phyloP scores from a whole-genome alignment of 37 sponge, comb jelly and placozoan species.

The Oscarella lobularis region DNA sequence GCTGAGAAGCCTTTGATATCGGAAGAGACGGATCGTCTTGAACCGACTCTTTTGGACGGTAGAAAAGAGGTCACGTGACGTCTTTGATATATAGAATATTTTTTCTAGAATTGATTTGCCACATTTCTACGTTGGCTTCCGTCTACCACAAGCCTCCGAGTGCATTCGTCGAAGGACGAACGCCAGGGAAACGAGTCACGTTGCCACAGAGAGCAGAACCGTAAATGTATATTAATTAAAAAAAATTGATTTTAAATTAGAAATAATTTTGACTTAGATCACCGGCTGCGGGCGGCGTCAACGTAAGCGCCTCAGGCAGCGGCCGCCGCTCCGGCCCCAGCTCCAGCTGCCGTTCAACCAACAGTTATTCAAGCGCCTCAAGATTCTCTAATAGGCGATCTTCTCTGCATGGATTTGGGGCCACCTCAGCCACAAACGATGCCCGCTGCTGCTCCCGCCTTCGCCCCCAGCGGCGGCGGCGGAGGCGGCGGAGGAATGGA shows the following conservation, averaged over 20 bases:
- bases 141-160: constrained; percentile 98
- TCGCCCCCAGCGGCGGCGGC: too few species aligned
- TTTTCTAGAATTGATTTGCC: constrained; percentile 74
- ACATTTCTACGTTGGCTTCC: constrained; percentile 91
- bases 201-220: constrained; percentile 60
- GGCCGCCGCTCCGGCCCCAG: constrained; percentile 12
- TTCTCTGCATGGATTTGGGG: constrained; percentile 64
- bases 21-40: constrained; percentile 94
- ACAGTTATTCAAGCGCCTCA: constrained; percentile 26
- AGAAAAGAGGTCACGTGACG: too few species aligned
- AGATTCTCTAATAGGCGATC: constrained; percentile 78
- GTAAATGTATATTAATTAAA: too few species aligned
- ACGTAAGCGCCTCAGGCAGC: too few species aligned
- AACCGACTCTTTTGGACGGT: constrained; percentile 87
- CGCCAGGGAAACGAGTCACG: constrained; percentile 73
- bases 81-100: too few species aligned
- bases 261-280: constrained; percentile 15
- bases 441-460: too few species aligned
- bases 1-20: constrained; percentile 97
- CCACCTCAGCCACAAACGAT: constrained; percentile 8
- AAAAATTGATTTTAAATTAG: too few species aligned
- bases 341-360: constrained; percentile 11
- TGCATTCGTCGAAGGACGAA: constrained; percentile 92
- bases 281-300: too few species aligned
- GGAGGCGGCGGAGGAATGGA: constrained; percentile 24